Conservation (phyloP, 37 sponge, comb jelly and placozoan genomes). For the Halichondria panicea region DNA sequence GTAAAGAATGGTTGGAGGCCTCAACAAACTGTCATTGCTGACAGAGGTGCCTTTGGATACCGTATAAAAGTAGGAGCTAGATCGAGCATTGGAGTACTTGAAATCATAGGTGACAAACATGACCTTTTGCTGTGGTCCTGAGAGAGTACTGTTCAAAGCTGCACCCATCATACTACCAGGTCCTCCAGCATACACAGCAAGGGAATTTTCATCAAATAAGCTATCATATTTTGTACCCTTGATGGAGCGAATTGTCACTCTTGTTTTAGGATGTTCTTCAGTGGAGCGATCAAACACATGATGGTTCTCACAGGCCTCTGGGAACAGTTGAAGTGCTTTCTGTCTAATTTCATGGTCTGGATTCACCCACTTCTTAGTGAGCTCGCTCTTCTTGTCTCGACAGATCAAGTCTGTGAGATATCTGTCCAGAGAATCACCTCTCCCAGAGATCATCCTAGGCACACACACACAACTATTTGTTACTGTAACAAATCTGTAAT, state of each 20-base stretch:
- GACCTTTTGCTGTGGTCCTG: background rate
- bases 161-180: slow-evolving; percentile 32
- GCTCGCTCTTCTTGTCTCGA: slow-evolving; percentile 3
- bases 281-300: background rate
- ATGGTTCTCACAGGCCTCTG: slow-evolving; percentile 8
- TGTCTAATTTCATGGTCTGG: background rate
- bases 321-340: background rate
- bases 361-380: slow-evolving; percentile 14
- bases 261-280: background rate
- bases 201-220: background rate
- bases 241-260: slow-evolving; percentile 3
- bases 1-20: background rate
- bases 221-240: slow-evolving; percentile 18
- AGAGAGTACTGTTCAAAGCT: background rate
- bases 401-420: no score
- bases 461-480: no score
- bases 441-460: no score
- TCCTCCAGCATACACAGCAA: slow-evolving; percentile 20
- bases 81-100: slow-evolving; percentile 20
- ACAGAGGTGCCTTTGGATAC: slow-evolving; percentile 1
- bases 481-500: no score
- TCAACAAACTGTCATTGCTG: background rate
- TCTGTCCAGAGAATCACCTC: no score
- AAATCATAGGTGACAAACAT: slow-evolving; percentile 22
- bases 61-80: slow-evolving; percentile 9